Base-by-base conservation (phyloP, 2,888 invertebrate genomes). In the Argyresthia goedartella region DNA sequence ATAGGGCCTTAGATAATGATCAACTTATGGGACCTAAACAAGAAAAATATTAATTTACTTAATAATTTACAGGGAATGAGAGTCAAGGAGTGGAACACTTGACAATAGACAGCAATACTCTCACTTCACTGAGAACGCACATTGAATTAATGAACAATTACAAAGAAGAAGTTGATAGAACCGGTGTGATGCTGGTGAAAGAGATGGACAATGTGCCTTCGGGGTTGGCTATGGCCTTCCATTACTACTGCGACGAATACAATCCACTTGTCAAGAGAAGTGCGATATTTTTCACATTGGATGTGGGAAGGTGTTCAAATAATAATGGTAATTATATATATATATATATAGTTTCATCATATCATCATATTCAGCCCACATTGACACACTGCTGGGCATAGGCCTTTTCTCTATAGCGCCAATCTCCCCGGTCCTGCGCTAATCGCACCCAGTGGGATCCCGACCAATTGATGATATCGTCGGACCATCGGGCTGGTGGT, bases 211-310 rank as follows among this genome's bases (percentile, higher is more conserved):
- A 59, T 14, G 61, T 87, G 1, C 81, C 85, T 0, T 72, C 85
- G 0, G 56, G 64, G 4, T 66, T 86, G 1, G 87, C 86, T 0
- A 85, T 84, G 81, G 87, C 86, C 1, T 84, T 87, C 57, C 87
- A 87, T 59, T 87, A 84, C 57, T 86, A 82, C 56, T 87, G 87
- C 55, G 87, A 87, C 61, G 87, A 87, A 58, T 81, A 76, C 60
- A 77, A 80, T 52, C 86, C 86, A 1, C 62, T 86, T 1, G 81
- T 78, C 2, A 77, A 75, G 50, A 76, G 70, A 50, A 81, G 79
- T 54, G 86, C 85, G 34, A 79, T 87, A 61, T 82, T 87, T 58
- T 82, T 85, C 57, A 86, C 85, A 8, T 57, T 87, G 42, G 73
- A 87, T 59, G 57, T 77, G 51, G 74, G 76, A 1, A 67, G 66